Percentiles rank a stretch among this genome's conserved stretches.
phyloP scores from a whole-genome alignment of 2,888 invertebrate species.

The Tipula lateralis region DNA sequence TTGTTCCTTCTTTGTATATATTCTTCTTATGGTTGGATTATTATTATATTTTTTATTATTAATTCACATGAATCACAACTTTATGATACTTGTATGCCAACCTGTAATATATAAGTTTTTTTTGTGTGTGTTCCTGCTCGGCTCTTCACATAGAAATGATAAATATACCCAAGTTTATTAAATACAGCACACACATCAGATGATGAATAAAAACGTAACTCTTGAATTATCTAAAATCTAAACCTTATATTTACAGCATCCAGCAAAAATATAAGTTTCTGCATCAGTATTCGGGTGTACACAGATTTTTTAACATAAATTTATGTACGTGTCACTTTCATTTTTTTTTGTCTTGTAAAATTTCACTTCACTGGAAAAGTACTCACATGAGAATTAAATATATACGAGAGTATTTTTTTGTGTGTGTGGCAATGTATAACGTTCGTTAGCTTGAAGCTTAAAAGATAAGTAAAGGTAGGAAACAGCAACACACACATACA shows the following conservation, averaged over 20 bases:
- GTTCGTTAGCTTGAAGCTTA: not conserved
- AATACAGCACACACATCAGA: not conserved
- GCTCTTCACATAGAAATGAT: constrained; percentile 21
- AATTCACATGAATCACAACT: constrained; percentile 19
- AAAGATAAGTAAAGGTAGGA: constrained; percentile 4
- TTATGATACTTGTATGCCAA: not conserved
- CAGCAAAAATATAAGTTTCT: not conserved
- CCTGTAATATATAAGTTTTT: not conserved
- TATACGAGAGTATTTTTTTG: not conserved
- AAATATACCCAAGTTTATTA: not conserved
- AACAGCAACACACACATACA: not conserved
- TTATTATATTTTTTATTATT: not conserved
- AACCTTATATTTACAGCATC: not conserved
- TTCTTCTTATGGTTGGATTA: not conserved
- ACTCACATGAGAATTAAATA: not conserved
- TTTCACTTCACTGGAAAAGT: not conserved
- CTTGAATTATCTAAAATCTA: constrained; percentile 19
- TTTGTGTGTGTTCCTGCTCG: not conserved
- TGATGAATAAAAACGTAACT: not conserved
- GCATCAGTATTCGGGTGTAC: constrained; percentile 6
- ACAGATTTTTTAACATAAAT: constrained; percentile 19
- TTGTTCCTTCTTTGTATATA: not conserved
- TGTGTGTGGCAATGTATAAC: not conserved
- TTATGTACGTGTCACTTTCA: constrained; percentile 24
- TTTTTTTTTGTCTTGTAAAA: not conserved